Evolutionary conservation across 2,113 vertebrate genomes (phyloP), one percentile per base, ranked within the genome.

Genomic region (Chloropsis cyanopogon): DNA sequence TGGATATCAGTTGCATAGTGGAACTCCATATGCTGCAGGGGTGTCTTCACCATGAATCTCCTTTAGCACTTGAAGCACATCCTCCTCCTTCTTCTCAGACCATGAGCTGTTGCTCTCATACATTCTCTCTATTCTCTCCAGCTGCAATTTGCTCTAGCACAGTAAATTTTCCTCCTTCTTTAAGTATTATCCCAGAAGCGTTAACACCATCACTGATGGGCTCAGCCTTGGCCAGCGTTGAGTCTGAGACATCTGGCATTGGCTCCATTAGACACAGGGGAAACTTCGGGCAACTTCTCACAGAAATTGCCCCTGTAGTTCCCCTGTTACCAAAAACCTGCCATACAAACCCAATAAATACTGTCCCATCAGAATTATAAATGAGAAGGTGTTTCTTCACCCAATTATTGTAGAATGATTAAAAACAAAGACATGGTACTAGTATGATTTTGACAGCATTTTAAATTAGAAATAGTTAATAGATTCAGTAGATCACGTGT

Each of bases 351-450:
- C 25, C 24, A 76, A 83, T 53, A 78, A 63, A 69, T 84, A 53
- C 28, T 72, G 18, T 29, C 31, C 90, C 25, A 86, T 88, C 73
- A 94, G 41, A 93, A 82, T 79, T 83, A 92, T 53, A 70, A 90
- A 86, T n/a, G 11, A 92, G 93, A 96, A 76, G 16, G 3, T 83
- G 31, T 66, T 94, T 87, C 29, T 81, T 96, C 71, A 37, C 47
- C 26, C 65, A 78, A 17, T 86, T 79, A 57, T 31, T 70, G 24
- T 11, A 72, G 20, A 92, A 86, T 81, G 72, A 73, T 75, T 84
- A 89, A 94, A 93, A 86, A 6, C 2, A 52, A 77, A 80, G 6
- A 33, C 25, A 66, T 57, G 12, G 47, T 80, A 23, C 19, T 87
- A 37, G 72, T 47, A 78, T 64, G 16, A 82, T 66, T 92, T 93